Evolutionary conservation across 1,140 invertebrate species (phyloP).

Genomic region (Bombus haemorrhoidalis): DNA sequence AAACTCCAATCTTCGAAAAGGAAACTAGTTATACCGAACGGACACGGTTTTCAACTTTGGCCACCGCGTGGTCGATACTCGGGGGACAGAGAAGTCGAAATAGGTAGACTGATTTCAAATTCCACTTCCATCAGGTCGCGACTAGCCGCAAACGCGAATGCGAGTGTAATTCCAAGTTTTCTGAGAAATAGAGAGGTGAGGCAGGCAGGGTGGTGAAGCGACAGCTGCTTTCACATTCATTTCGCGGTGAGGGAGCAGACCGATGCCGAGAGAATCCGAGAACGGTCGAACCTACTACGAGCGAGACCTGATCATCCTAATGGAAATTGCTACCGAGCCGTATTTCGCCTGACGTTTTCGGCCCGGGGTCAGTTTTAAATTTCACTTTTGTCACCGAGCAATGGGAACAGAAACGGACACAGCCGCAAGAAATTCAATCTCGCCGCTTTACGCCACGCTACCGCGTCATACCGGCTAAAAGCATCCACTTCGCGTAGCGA

Average conservation of each 20-base stretch:
- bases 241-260: not conserved
- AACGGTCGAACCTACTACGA: not conserved
- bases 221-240: slow-evolving; percentile 13
- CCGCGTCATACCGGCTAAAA: slow-evolving; percentile 58
- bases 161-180: slow-evolving; percentile 24
- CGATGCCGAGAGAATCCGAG: not conserved
- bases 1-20: slow-evolving; percentile 48
- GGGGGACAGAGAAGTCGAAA: slow-evolving; percentile 49
- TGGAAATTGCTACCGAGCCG: slow-evolving; percentile 12
- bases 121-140: slow-evolving; percentile 28
- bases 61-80: slow-evolving; percentile 39
- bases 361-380: slow-evolving; percentile 58
- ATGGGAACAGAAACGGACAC: slow-evolving; percentile 23
- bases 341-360: slow-evolving; percentile 2
- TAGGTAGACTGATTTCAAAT: slow-evolving; percentile 58
- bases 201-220: not conserved
- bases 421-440: slow-evolving; percentile 63
- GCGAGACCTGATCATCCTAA: slow-evolving; percentile 27
- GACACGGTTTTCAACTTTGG: slow-evolving; percentile 62
- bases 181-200: not conserved
- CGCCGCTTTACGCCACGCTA: slow-evolving; percentile 52
- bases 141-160: slow-evolving; percentile 8
- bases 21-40: slow-evolving; percentile 57
- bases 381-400: slow-evolving; percentile 54
- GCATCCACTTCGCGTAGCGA: slow-evolving; percentile 56